phyloP scores from a whole-genome alignment of 2,797 vertebrate genomes.

The Enteromius radiatus region DNA sequence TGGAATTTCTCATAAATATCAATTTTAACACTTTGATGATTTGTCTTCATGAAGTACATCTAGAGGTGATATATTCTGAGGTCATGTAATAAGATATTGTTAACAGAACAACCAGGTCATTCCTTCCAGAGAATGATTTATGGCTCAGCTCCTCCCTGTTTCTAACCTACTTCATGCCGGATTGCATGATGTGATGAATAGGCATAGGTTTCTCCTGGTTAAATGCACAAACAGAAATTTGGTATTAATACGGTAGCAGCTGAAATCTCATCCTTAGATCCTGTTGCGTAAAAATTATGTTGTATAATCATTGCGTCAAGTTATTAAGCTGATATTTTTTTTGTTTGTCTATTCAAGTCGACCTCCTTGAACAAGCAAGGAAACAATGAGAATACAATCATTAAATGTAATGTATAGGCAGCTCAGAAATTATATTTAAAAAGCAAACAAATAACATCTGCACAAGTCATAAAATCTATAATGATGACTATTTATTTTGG shows the following conservation, averaged over 20 bases:
- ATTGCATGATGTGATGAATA: conserved; percentile 24
- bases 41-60: not conserved
- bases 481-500: not conserved
- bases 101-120: conserved; percentile 12
- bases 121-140: conserved; percentile 23
- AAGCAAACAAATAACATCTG: not conserved
- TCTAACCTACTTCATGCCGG: conserved; percentile 33
- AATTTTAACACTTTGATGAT: not conserved
- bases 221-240: conserved; percentile 8
- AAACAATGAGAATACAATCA: not conserved
- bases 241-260: not conserved
- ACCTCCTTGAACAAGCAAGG: not conserved
- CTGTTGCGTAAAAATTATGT: not conserved
- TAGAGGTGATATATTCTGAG: not conserved
- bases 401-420: not conserved
- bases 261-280: conserved; percentile 13
- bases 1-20: not conserved
- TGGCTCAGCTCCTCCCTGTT: conserved; percentile 33
- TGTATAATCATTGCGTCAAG: not conserved
- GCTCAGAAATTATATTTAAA: not conserved
- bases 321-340: not conserved
- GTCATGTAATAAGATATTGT: conserved; percentile 43
- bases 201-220: conserved; percentile 2
- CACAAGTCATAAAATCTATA: not conserved
- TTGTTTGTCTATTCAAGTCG: conserved; percentile 18